These are phyloP conservation scores for Hydrozoanthus tunicans DNA, from an alignment of 64 coral and sea anemone genomes.

Conservation along the genomic window DNA sequence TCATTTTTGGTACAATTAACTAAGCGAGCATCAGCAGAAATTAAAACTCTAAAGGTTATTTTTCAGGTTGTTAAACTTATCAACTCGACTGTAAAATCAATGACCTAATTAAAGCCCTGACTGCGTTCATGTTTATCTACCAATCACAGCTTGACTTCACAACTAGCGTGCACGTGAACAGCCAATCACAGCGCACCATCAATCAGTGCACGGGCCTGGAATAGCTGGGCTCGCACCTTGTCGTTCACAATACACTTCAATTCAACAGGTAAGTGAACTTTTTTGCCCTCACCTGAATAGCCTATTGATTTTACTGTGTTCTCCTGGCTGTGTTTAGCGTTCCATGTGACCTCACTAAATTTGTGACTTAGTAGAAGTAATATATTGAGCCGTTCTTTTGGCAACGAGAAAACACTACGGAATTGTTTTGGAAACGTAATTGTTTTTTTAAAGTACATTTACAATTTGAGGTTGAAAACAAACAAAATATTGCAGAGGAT, in stretches of 20 bases:
- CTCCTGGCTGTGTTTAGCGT: conserved; percentile 9
- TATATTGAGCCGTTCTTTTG: background rate
- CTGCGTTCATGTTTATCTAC: background rate
- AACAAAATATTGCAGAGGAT: conserved; percentile 21
- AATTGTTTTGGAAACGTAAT: conserved; percentile 55
- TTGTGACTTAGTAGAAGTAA: background rate
- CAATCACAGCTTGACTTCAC: conserved; percentile 32
- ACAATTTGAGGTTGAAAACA: conserved; percentile 37
- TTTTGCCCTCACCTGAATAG: background rate
- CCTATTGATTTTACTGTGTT: conserved; percentile 10
- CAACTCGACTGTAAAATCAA: conserved; percentile 53
- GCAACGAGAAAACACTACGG: background rate
- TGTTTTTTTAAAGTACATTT: conserved; percentile 4
- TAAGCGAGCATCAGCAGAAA: background rate
- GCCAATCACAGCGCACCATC: conserved; percentile 14
- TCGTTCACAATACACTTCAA: conserved; percentile 43
- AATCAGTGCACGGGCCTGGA: conserved; percentile 5
- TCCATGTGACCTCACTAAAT: conserved; percentile 26
- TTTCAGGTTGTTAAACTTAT: background rate
- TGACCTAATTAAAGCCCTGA: conserved; percentile 39
- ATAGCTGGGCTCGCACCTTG: background rate
- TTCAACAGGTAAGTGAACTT: conserved; percentile 49
- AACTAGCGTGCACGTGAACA: conserved; percentile 12
- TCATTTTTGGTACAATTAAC: background rate
- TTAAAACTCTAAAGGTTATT: background rate